These are phyloP conservation scores for Drosophila busckii DNA, from an alignment of 1,140 invertebrate genomes.

Conservation along the genomic window DNA sequence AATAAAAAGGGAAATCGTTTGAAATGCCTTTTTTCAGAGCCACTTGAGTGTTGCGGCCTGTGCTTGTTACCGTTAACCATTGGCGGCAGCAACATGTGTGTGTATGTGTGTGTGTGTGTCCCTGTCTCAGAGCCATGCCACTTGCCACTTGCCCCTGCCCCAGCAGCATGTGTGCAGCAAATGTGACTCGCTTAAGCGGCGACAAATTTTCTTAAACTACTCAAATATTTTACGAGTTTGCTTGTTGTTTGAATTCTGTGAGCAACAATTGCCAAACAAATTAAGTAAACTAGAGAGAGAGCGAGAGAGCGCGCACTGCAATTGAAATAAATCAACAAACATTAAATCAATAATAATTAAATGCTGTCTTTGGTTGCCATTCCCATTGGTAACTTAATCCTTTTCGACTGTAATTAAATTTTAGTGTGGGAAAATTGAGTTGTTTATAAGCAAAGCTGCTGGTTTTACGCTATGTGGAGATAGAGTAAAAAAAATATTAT, in stretches of 20 bases:
- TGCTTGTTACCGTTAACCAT: conserved; percentile 8
- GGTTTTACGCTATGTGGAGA: background rate
- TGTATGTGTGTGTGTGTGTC: background rate
- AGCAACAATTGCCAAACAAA: conserved; percentile 37
- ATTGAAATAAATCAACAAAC: conserved; percentile 42
- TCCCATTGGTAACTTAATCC: conserved; percentile 51
- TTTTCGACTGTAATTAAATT: conserved; percentile 46
- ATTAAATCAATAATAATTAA: conserved; percentile 47
- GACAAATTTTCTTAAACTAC: conserved; percentile 53
- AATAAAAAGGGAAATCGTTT: conserved; percentile 47
- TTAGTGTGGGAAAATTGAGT: too few species aligned
- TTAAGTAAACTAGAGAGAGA: conserved; percentile 51
- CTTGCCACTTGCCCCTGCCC: conserved; percentile 13
- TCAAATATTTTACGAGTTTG: conserved; percentile 15
- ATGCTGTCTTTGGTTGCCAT: background rate
- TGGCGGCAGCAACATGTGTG: background rate
- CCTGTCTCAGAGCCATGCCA: too few species aligned
- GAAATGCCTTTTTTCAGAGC: conserved; percentile 45
- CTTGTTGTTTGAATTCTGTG: conserved; percentile 19
- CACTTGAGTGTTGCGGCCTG: conserved; percentile 70
- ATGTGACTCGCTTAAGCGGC: conserved; percentile 43
- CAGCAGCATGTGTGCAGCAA: conserved; percentile 61
- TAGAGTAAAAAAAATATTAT: background rate
- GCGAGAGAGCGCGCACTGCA: conserved; percentile 43
- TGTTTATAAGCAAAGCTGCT: background rate